A percentile compares a stretch with the other conserved stretches of the same genome.
These are phyloP conservation scores for Helleia helle DNA, from an alignment of 2,888 invertebrate genomes.

Conservation along the genomic window DNA sequence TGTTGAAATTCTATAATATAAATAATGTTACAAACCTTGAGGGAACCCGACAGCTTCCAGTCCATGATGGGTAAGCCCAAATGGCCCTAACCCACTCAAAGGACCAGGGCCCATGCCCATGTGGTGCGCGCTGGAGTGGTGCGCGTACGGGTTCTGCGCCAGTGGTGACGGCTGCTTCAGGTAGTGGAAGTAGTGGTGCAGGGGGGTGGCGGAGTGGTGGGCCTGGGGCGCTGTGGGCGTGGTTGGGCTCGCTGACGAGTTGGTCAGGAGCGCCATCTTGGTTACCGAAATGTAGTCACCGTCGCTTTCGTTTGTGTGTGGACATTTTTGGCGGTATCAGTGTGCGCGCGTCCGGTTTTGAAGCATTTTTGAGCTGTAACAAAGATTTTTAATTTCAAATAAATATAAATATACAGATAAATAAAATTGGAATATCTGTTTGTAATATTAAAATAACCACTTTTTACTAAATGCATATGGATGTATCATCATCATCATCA, in stretches of 20 bases:
- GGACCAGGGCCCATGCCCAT: constrained; percentile 73
- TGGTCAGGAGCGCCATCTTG: constrained; percentile 64
- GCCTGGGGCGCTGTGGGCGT: constrained; percentile 55
- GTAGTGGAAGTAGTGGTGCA: constrained; percentile 73
- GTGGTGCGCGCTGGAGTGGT: constrained; percentile 62
- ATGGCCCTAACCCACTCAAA: constrained; percentile 64
- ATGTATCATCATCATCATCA: too few species aligned
- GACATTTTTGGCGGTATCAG: constrained; percentile 31
- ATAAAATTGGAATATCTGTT: too few species aligned
- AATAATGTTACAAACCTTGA: constrained; percentile 63
- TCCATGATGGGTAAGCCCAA: constrained; percentile 61
- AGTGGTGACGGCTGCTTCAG: constrained; percentile 71
- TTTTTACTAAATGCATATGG: too few species aligned
- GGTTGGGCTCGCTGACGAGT: constrained; percentile 49
- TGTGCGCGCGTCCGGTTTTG: too few species aligned
- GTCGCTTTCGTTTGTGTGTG: constrained; percentile 45
- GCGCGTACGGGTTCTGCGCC: constrained; percentile 63
- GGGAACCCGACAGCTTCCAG: constrained; percentile 69
- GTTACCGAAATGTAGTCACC: constrained; percentile 30
- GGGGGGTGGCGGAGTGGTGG: constrained; percentile 68
- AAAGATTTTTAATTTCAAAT: too few species aligned
- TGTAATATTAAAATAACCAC: too few species aligned
- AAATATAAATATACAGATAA: too few species aligned
- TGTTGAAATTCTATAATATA: too few species aligned
- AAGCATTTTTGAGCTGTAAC: too few species aligned